phyloP scores from a whole-genome alignment of 2,888 invertebrate species.

The Chloroclysta siterata region DNA sequence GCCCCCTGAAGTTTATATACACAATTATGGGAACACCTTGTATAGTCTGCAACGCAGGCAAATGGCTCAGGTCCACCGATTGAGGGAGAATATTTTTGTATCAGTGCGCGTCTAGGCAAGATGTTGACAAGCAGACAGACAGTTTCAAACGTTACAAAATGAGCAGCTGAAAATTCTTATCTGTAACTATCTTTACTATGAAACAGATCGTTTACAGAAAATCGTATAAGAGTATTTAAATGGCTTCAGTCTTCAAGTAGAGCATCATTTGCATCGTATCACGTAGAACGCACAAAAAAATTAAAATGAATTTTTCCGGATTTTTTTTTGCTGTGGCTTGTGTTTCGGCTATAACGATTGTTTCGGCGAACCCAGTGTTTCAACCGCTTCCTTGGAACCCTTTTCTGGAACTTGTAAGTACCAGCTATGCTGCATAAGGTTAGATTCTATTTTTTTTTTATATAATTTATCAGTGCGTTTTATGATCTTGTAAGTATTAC shows the following conservation, averaged over 20 bases:
- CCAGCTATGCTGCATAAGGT: too few relatives aligned
- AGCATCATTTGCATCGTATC: neutral
- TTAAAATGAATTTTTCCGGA: neutral
- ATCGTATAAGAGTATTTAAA: neutral
- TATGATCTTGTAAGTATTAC: too few relatives aligned
- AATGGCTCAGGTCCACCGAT: too few relatives aligned
- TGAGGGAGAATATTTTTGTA: too few relatives aligned
- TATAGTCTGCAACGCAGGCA: too few relatives aligned
- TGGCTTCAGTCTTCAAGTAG: neutral
- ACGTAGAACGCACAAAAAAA: neutral
- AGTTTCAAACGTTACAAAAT: neutral
- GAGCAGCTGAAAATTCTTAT: neutral
- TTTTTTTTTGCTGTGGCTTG: conserved; percentile 19
- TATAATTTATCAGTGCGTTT: too few relatives aligned
- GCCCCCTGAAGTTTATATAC: too few relatives aligned
- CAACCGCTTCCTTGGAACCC: conserved; percentile 31
- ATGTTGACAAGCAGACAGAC: neutral
- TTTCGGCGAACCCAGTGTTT: conserved; percentile 38
- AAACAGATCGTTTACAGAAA: conserved; percentile 1
- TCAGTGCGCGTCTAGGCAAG: too few relatives aligned
- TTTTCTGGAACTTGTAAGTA: conserved; percentile 44
- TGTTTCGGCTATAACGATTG: conserved; percentile 36
- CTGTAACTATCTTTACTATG: conserved; percentile 1
- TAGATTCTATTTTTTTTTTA: too few relatives aligned
- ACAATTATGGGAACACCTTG: too few relatives aligned